Evolutionary conservation across 1,140 invertebrate species (phyloP), one percentile per base, ranked within the genome.

Genomic region (Gonioctena quinquepunctata): DNA sequence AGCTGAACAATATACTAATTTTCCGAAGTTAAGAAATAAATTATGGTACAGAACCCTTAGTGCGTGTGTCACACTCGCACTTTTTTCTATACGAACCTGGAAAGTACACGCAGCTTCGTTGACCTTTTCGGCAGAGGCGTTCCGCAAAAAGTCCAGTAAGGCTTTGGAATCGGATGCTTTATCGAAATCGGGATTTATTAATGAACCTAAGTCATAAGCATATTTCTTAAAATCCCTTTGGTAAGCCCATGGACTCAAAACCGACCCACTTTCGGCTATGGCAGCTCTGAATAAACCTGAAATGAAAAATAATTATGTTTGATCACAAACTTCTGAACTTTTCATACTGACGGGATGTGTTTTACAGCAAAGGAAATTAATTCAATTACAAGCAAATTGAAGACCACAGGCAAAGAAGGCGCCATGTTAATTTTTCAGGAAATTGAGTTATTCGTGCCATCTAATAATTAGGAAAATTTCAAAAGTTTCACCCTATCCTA

Each of bases 201-300:
- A 13, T 16, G 18, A 18, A 27, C 62, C 71, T n/a, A 69, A 19
- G 2, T 8, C 7, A 23, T 66, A 73, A 8, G 68, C 68, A 18
- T 23, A 19, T 2, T 66, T 5, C 26, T 50, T 60, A 11, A 59
- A 33, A 21, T 27, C 18, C 27, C 63, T 56, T 42, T 69, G 68
- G 54, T 70, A 70, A 21, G 50, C 54, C 54, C 57, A 70, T 13
- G 68, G 63, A 18, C 54, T 28, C 4, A 73, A 50, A 3, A 57
- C 22, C 7, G 64, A 63, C n/a, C 64, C 71, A 50, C 68, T 70
- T 67, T 73, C 33, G 2, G 23, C 33, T 42, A 73, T 73, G 5
- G 64, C 68, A 3, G 28, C 68, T n/a, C 64, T 50, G 27, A 73
- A 70, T 63, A 73, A 57, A 21, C 71, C 71, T 72, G 22, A 42